Evolutionary conservation across 2,888 invertebrate genomes (phyloP), one percentile per base, ranked within the genome.

Genomic region (Helleia helle): DNA sequence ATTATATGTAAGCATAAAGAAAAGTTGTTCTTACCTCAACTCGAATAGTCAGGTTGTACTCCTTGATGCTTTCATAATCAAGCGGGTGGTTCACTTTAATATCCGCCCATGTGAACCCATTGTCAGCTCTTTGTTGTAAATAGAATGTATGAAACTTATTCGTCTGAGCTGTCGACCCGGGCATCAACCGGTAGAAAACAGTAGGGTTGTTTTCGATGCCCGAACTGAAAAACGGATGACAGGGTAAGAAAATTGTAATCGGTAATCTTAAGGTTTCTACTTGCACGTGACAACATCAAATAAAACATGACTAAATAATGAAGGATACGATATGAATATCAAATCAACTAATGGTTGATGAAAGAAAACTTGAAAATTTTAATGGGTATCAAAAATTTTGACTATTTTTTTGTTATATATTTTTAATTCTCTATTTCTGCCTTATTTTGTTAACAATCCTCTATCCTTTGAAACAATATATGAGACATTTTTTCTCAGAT

Each of bases 81-180:
- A 97, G 83, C 15, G 95, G 96, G 87, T 96, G 96, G 85, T 97
- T 96, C 59, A 97, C 96, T 87, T 96, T 95, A 74, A 96, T 95
- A 71, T 96, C 96, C 4, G 96, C 96, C 95, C 96, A 96, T 54
- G 96, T 96, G 68, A 93, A 93, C 49, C 95, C 94, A 70, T 95
- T 94, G 65, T 96, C 95, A 52, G 93, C 91, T 64, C 96, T 89
- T 87, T 96, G 96, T 89, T 96, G 96, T 56, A 96, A 89, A 80
- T 97, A 97, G 83, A 96, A 97, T 48, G 96, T 96, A 79, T 97
- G 95, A 77, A 92, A 92, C 83, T 96, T 97, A 86, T 97, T 97
- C 57, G 96, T 97, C 83, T 97, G 96, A 4, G 96, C 95, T 42
- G 96, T 97, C 24, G 96, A 96, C 50, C 96, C 96, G 50, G 95